Base-by-base conservation (phyloP, 2,888 invertebrate genomes). In the Craniophora ligustri region DNA sequence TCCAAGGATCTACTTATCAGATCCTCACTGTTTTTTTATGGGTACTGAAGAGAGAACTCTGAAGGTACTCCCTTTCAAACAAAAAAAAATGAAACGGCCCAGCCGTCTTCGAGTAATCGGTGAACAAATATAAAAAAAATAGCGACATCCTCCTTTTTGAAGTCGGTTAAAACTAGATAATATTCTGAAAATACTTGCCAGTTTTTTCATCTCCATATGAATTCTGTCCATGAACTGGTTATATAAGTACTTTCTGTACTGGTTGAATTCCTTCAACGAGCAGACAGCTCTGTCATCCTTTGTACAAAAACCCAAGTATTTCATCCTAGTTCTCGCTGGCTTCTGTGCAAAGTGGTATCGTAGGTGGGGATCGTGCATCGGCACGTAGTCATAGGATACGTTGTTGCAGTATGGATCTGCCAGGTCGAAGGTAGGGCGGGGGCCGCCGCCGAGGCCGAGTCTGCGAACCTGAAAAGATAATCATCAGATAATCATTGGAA, bases 191-290 rank as follows among this genome's bases (percentile, higher is more conserved):
- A n/a, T 14, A 72, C 85, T 72, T 60, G 93, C 93, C 84, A 91
- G 46, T 39, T 81, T 82, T 41, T 74, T 83, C 74, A 93, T 90
- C 61, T 86, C 89, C 79, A 84, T 81, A 50, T 94, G 91, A 51
- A 95, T 92, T 46, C 91, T 85, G 49, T 94, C 94, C 82, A 95
- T 89, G 60, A 94, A 94, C 13, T 91, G 90, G 55, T 94, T 94
- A 64, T 94, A 94, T 45, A 95, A 79, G 65, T 94, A 95, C 63
- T 94, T 93, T 47, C 95, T 93, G 84, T 95, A 95, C 60, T 94
- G 92, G 75, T 95, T 96, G 77, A 95, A 95, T 69, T 95, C 95
- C 59, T 94, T 94, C 13, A 95, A 79, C 1, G 94, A 94, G 76
- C 96, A 96, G 1, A 95, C 93, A 0, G 95, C 95, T 45, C 95